Conservation (phyloP, 2,888 invertebrate genomes). For the Anodontia alba region DNA sequence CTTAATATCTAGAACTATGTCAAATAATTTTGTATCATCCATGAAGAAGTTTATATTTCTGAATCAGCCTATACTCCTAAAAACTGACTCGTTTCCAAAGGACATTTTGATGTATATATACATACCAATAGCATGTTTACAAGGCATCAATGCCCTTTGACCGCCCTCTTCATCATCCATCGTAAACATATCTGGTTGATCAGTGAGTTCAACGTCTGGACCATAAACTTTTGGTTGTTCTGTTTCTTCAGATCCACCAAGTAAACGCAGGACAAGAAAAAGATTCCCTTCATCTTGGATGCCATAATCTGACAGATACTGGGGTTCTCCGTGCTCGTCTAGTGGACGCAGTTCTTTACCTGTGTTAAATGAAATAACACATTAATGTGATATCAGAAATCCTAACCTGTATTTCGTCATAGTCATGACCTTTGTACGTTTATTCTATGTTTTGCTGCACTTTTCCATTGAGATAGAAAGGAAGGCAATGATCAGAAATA, state of each 20-base stretch:
- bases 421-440: too few species aligned
- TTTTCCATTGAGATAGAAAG: neutral
- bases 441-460: neutral
- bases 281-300: slow-evolving; percentile 49
- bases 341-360: slow-evolving; percentile 35
- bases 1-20: too few species aligned
- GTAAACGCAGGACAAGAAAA: slow-evolving; percentile 44
- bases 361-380: slow-evolving; percentile 11
- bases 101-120: too few species aligned
- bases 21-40: too few species aligned
- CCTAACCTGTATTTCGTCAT: too few species aligned
- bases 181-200: slow-evolving; percentile 66
- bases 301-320: slow-evolving; percentile 50
- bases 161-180: slow-evolving; percentile 58
- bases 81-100: too few species aligned
- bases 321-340: slow-evolving; percentile 29
- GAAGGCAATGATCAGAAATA: too few species aligned
- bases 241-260: slow-evolving; percentile 36
- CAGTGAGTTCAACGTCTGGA: slow-evolving; percentile 47
- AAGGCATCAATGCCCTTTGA: slow-evolving; percentile 64
- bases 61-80: too few species aligned
- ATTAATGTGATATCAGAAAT: too few species aligned
- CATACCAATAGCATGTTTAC: slow-evolving; percentile 67
- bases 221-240: slow-evolving; percentile 45
- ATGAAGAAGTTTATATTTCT: too few species aligned